phyloP scores from a whole-genome alignment of 2,888 invertebrate species.

The Scotopteryx bipunctaria region DNA sequence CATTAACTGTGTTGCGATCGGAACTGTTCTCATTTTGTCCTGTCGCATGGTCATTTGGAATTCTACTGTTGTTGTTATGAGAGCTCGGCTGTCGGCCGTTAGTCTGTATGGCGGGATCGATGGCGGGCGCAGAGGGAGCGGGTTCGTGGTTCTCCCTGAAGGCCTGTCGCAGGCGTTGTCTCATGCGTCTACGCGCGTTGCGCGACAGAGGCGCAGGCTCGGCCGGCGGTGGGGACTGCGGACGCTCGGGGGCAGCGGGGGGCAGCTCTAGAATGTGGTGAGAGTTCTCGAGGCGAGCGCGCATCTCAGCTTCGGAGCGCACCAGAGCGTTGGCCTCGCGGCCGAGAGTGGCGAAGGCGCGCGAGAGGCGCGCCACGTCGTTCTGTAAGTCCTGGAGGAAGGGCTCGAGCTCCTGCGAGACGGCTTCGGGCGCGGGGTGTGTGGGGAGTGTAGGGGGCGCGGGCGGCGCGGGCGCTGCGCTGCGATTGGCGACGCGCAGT shows the following conservation, averaged over 20 bases:
- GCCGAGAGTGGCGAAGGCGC: conserved; percentile 65
- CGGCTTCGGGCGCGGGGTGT: conserved; percentile 24
- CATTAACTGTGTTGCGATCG: neutral
- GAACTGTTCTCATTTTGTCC: neutral
- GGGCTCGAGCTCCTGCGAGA: conserved; percentile 55
- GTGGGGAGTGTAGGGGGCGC: too few relatives aligned
- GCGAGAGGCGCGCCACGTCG: conserved; percentile 64
- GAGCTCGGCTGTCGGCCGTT: neutral
- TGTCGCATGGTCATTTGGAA: conserved; percentile 1
- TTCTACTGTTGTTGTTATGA: conserved; percentile 16
- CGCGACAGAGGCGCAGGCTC: conserved; percentile 49
- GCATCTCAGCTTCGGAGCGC: conserved; percentile 58
- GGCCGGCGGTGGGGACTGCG: conserved; percentile 22
- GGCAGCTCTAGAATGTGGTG: conserved; percentile 32
- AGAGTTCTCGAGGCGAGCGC: conserved; percentile 48
- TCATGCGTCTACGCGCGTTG: conserved; percentile 67
- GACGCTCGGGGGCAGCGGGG: conserved; percentile 8
- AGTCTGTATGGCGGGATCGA: conserved; percentile 1
- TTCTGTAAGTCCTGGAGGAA: conserved; percentile 66
- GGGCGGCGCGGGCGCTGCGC: conserved; percentile 29
- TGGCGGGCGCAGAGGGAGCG: neutral
- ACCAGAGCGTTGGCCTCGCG: conserved; percentile 60
- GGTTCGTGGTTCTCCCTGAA: conserved; percentile 46
- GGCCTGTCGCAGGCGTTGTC: conserved; percentile 60
- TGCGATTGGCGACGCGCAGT: conserved; percentile 70